Evolutionary conservation across 2,113 vertebrate genomes (phyloP).

Genomic region (Peromyscus maniculatus): DNA sequence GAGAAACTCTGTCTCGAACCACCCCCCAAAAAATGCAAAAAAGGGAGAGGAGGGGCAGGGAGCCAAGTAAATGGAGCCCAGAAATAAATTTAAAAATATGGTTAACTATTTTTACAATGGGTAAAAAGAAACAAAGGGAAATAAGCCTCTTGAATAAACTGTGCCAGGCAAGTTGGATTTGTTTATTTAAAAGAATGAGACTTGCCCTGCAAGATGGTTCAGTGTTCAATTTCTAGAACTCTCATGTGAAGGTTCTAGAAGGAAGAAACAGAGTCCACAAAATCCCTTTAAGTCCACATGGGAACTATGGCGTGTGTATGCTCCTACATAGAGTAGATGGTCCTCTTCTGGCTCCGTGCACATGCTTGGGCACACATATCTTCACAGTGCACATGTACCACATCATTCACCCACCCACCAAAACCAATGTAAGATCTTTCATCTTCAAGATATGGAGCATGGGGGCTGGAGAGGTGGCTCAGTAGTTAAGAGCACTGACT

Average conservation of each 20-base stretch:
- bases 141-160: not conserved
- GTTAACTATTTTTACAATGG: not conserved
- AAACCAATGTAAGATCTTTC: not conserved
- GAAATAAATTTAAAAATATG: not conserved
- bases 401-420: not conserved
- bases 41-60: fast-evolving
- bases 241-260: too few relatives aligned
- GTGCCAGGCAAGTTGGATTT: not conserved
- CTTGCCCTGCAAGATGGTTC: not conserved
- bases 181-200: not conserved
- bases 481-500: too few relatives aligned
- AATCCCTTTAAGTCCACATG: not conserved
- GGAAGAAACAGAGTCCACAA: not conserved
- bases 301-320: too few relatives aligned
- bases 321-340: not conserved
- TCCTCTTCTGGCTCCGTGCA: not conserved
- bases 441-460: not conserved
- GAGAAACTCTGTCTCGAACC: too few relatives aligned
- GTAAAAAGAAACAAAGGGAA: not conserved
- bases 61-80: not conserved
- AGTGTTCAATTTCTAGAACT: not conserved
- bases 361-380: not conserved
- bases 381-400: not conserved
- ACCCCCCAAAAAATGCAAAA: not conserved
- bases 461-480: too few relatives aligned